Evolutionary conservation across 2,113 vertebrate genomes (phyloP), one percentile per base, ranked within the genome.

Genomic region (Xenus cinereus): DNA sequence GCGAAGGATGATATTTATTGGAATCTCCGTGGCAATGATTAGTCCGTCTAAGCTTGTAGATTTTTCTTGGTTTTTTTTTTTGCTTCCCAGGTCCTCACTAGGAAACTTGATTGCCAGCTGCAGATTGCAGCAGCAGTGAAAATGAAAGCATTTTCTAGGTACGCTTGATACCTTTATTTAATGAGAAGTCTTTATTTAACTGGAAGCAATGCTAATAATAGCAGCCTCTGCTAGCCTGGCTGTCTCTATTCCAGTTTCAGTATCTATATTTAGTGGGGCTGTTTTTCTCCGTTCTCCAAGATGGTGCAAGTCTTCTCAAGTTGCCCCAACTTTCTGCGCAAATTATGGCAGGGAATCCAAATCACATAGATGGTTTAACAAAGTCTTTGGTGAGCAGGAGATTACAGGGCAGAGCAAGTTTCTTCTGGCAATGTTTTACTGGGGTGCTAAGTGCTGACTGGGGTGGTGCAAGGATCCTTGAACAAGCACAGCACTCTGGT

Each of bases 171-270:
- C 35, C 72, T 90, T 91, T 51, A 46, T 75, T 67, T 82, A 79
- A 26, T 39, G n/a, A 51, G 56, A 91, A 89, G 37, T 90, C 87
- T 91, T 81, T 90, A 72, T 91, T 87, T 94, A 85, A 74, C 67
- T 41, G 41, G 53, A 83, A 96, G 51, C 20, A 19, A 14, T 59
- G 27, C 56, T 92, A 87, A 84, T 35, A 96, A 86, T 90, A 93
- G 87, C 67, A 90, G n/a, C 59, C 13, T 53, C 27, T 84, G 67
- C 46, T 53, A 80, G 54, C 39, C 35, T 73, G 50, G 37, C 30
- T 63, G 62, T 12, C 54, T 63, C 0, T 0, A 9, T 33, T 71
- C 28, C n/a, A 14, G 26, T 64, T 60, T 81, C 12, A 12, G 1
- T 88, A 43, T 83, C 72, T 77, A 1, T 66, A 22, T 77, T 91